Conservation (phyloP, 2,113 vertebrate genomes). For the Tachycineta bicolor region DNA sequence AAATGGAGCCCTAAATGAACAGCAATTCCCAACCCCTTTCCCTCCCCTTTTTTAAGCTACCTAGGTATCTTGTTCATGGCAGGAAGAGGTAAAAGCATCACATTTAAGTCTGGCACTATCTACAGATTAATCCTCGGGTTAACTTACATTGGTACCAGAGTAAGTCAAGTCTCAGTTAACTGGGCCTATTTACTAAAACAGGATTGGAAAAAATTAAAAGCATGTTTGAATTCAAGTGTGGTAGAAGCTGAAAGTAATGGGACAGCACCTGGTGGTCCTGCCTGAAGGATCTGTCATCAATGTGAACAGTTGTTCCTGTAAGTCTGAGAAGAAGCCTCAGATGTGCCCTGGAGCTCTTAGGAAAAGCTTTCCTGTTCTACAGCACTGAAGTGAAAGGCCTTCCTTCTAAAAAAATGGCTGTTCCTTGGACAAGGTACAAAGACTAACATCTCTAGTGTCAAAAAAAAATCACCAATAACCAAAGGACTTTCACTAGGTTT, state of each 20-base stretch:
- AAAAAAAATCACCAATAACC: not conserved
- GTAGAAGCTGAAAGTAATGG: not conserved
- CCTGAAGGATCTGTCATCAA: not conserved
- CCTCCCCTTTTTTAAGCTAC: not conserved
- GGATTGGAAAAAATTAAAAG: not conserved
- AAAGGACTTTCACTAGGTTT: not conserved
- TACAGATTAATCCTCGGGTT: not conserved
- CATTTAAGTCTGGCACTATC: not conserved
- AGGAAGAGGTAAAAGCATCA: not conserved
- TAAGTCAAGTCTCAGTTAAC: not conserved
- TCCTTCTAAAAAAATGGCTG: not conserved
- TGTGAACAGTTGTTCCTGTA: not conserved
- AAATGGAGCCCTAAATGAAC: not conserved
- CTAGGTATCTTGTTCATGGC: not conserved
- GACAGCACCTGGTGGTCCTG: not conserved
- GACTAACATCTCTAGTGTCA: not conserved
- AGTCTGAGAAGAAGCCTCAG: not conserved
- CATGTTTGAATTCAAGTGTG: not conserved
- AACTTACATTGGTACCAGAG: not conserved
- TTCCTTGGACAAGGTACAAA: not conserved
- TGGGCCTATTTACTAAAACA: not conserved
- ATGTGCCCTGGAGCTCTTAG: not conserved
- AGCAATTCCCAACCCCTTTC: not conserved
- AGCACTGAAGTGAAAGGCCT: not conserved
- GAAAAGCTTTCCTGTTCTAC: not conserved